Conservation (phyloP, 2,888 invertebrate genomes). For the Pristionchus entomophagus region DNA sequence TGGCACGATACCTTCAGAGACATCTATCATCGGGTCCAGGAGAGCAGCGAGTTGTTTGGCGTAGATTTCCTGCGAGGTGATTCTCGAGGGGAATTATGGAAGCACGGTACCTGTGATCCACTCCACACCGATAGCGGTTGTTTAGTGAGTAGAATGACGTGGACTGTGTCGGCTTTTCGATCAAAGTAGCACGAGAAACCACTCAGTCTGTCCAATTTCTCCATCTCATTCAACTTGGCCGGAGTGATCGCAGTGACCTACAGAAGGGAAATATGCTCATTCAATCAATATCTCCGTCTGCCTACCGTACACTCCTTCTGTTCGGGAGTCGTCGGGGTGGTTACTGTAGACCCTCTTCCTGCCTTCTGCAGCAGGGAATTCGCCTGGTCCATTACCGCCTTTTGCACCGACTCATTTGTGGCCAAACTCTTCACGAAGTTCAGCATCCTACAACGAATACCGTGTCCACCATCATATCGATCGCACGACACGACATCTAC, state of each 20-base stretch:
- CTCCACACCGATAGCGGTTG: neutral
- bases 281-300: neutral
- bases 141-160: constrained; percentile 17
- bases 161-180: constrained; percentile 15
- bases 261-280: neutral
- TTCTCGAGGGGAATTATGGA: neutral
- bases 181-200: constrained; percentile 42
- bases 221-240: constrained; percentile 42
- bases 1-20: constrained; percentile 1
- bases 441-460: constrained; percentile 5
- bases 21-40: constrained; percentile 44
- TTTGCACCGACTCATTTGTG: constrained; percentile 34
- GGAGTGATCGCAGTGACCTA: constrained; percentile 23
- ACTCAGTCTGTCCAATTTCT: constrained; percentile 39
- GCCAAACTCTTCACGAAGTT: constrained; percentile 45
- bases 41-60: constrained; percentile 19
- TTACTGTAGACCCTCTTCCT: neutral
- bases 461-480: neutral
- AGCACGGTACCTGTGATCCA: constrained; percentile 19
- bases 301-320: constrained; percentile 25
- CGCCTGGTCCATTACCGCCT: neutral
- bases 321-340: constrained; percentile 28
- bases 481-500: neutral
- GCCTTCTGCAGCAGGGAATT: constrained; percentile 7
- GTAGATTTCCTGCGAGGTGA: neutral